Base-by-base conservation (phyloP, 1,140 invertebrate genomes). In the Dolichoris vasculosae region DNA sequence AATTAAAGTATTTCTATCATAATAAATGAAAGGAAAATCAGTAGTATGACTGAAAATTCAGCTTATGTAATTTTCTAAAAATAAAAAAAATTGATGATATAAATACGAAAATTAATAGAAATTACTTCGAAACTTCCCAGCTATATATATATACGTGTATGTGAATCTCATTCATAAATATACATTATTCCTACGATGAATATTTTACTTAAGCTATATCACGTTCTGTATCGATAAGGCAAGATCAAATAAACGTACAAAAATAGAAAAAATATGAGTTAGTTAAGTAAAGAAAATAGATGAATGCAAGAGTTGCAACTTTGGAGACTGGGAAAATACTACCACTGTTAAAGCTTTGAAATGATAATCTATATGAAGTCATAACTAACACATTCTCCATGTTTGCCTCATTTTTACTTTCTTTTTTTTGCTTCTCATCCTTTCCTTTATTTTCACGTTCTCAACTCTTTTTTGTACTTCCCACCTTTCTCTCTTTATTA, bases 311-410 rank as follows among this genome's bases (percentile, higher is more conserved):
- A n/a, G 8, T 71, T 84, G 40, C 26, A 38, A 17, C 69, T 64
- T 82, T 86, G 73, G 82, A 32, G 30, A 67, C 75, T 30, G 48
- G 30, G 75, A 46, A 59, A 81, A 64, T 84, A 83, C 64, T 59
- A 86, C 84, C 85, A 87, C 89, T 88, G 88, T 88, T 88, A 86
- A 88, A 84, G 87, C 86, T 86, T 82, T 64, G 82, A 51, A 87
- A 46, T 71, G 83, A 87, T 90, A 88, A 90, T 89, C 87, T 89
- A 89, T 87, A 88, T 86, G 82, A 51, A 82, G 78, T 85, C 86
- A 84, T 90, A 90, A 89, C 88, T 88, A 88, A 86, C 77, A 84
- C 89, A 89, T 89, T 87, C 87, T 86, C 84, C 84, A 87, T 85
- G 86, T 87, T 87, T 89, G 84, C 84, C 85, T 82, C 85, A 84